Evolutionary conservation across 2,113 vertebrate genomes (phyloP).

Genomic region (Istiophorus platypterus): DNA sequence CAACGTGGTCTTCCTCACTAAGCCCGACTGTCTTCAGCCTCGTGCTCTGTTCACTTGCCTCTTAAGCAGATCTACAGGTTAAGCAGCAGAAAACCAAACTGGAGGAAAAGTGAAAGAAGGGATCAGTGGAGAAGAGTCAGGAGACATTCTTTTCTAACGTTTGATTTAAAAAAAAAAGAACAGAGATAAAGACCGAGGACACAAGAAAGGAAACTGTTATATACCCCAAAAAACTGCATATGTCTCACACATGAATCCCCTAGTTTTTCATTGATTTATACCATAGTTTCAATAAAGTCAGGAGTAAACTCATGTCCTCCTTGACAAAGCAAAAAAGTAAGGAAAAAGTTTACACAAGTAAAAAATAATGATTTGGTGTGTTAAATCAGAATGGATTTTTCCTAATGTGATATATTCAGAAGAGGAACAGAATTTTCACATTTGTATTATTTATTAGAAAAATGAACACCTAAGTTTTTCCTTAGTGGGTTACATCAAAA

Average conservation of each 20-base stretch:
- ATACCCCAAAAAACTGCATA: not conserved
- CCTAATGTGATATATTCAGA: no score
- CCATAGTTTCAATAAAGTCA: not conserved
- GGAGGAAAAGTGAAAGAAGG: conserved; percentile 48
- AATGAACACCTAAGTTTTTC: no score
- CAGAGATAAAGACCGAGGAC: not conserved
- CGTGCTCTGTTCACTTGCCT: conserved; percentile 33
- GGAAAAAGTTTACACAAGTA: no score
- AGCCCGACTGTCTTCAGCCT: conserved; percentile 57
- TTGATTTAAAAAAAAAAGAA: not conserved
- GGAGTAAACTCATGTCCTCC: not conserved
- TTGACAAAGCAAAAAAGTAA: not conserved
- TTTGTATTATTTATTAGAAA: no score
- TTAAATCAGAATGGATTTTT: not conserved
- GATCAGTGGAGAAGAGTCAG: conserved; percentile 32
- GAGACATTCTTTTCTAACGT: not conserved
- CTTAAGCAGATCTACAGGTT: conserved; percentile 74
- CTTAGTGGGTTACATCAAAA: no score
- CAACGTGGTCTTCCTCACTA: conserved; percentile 65
- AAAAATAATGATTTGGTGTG: not conserved
- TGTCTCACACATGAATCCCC: not conserved
- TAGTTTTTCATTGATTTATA: not conserved
- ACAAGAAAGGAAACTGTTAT: not conserved
- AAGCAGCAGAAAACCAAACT: conserved; percentile 61
- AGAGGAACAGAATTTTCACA: no score